A percentile compares a stretch with the other conserved stretches of the same genome.
Conservation (phyloP, 2,113 vertebrate genomes). For the Bagarius yarrelli region DNA sequence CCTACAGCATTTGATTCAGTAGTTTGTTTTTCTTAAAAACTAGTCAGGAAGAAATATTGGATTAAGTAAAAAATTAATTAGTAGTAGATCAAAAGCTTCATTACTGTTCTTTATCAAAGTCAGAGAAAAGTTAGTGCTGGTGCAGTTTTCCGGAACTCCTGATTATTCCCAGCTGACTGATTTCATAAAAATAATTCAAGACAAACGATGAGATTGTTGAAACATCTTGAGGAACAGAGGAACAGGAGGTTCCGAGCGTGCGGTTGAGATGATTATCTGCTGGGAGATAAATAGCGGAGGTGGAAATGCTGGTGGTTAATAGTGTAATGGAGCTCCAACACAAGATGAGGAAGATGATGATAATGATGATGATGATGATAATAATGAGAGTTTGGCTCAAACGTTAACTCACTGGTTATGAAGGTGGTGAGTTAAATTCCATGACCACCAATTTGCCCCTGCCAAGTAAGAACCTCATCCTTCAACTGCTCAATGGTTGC, state of each 20-base stretch:
- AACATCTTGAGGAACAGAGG: background rate
- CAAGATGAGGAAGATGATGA: no score
- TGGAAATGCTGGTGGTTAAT: background rate
- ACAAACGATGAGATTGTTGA: constrained; percentile 8
- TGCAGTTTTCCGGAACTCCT: constrained; percentile 31
- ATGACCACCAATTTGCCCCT: no score
- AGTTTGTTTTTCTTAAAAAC: no score
- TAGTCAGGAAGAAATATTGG: constrained; percentile 21
- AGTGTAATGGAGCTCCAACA: background rate
- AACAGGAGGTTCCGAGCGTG: background rate
- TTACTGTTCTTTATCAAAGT: constrained; percentile 23
- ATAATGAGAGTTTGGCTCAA: no score
- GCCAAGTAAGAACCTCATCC: no score
- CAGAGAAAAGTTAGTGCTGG: constrained; percentile 22
- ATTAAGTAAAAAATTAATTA: constrained; percentile 50
- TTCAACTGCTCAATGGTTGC: no score
- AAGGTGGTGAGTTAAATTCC: no score
- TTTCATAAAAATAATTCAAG: constrained; percentile 6
- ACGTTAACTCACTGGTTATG: no score
- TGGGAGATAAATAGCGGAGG: background rate
- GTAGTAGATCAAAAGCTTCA: constrained; percentile 45
- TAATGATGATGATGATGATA: no score
- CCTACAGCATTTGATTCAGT: background rate
- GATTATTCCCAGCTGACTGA: constrained; percentile 30
- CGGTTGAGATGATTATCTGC: background rate